Percentiles rank a stretch among this genome's conserved stretches.
These are phyloP conservation scores for Nomada lathburiana DNA, from an alignment of 2,888 invertebrate genomes.

Conservation along the genomic window DNA sequence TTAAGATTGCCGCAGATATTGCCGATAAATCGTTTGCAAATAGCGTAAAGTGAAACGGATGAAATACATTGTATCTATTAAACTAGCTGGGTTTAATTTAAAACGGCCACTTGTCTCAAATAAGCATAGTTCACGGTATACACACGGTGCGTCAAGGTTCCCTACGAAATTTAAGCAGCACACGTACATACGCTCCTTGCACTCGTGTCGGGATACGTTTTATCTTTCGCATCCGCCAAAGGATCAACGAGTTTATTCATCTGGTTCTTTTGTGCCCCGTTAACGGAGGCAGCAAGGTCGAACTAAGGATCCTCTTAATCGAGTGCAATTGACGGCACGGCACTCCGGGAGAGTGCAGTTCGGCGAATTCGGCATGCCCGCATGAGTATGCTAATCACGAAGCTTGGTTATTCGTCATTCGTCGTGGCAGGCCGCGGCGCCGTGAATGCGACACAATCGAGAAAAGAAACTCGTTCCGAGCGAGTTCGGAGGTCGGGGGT, in stretches of 20 bases:
- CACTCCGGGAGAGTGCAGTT: slow-evolving; percentile 81
- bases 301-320: slow-evolving; percentile 54
- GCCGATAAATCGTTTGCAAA: too few species aligned
- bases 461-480: slow-evolving; percentile 63
- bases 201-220: background rate
- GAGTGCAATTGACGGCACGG: slow-evolving; percentile 77
- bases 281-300: slow-evolving; percentile 60
- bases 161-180: background rate
- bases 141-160: background rate
- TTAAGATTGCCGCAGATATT: too few species aligned
- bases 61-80: too few species aligned
- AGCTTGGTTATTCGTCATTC: slow-evolving; percentile 67
- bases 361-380: slow-evolving; percentile 68
- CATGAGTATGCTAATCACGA: slow-evolving; percentile 70
- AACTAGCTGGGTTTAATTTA: too few species aligned
- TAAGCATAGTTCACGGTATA: too few species aligned
- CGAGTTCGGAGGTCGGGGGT: slow-evolving; percentile 59
- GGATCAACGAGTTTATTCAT: slow-evolving; percentile 39
- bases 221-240: slow-evolving; percentile 22
- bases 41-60: too few species aligned
- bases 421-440: slow-evolving; percentile 22
- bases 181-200: background rate
- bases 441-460: slow-evolving; percentile 49
- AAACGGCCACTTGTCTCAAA: too few species aligned
- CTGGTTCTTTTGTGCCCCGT: slow-evolving; percentile 47